A percentile compares a stretch with the other conserved stretches of the same genome.
Conservation (phyloP, 2,113 vertebrate genomes). For the Hydrolagus affinis region DNA sequence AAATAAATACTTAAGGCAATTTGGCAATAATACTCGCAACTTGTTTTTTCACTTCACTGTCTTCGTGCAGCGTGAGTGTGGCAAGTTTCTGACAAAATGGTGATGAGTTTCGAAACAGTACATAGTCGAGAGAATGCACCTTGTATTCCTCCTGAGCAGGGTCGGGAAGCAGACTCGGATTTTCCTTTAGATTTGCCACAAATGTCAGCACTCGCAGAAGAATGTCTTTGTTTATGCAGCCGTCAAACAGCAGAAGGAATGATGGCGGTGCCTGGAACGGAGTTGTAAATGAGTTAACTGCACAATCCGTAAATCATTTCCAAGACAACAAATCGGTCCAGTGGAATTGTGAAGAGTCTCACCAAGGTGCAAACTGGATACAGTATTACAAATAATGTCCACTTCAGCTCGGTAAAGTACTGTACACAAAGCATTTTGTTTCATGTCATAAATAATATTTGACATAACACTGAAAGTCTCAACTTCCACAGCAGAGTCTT, state of each 20-base stretch:
- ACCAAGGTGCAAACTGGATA: background rate
- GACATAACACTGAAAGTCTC: too few relatives aligned
- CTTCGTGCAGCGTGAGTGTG: slow-evolving; percentile 64
- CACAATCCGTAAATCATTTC: background rate
- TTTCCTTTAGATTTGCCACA: slow-evolving; percentile 68
- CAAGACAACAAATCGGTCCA: too few relatives aligned
- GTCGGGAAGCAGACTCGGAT: slow-evolving; percentile 16
- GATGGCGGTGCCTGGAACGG: slow-evolving; percentile 63
- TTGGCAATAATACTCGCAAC: slow-evolving; percentile 66
- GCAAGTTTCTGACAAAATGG: slow-evolving; percentile 63
- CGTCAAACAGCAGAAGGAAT: slow-evolving; percentile 68
- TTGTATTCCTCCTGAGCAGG: slow-evolving; percentile 40
- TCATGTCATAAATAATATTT: background rate
- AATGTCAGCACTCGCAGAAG: slow-evolving; percentile 71
- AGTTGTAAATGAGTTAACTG: background rate
- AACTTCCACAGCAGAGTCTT: too few relatives aligned
- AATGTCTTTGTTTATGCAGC: slow-evolving; percentile 56
- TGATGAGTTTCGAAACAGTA: slow-evolving; percentile 61
- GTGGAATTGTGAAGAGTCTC: background rate
- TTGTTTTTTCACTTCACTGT: slow-evolving; percentile 71
- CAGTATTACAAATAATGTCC: background rate
- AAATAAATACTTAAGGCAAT: background rate
- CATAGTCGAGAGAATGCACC: slow-evolving; percentile 66
- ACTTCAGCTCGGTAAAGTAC: background rate
- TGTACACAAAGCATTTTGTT: background rate